Evolutionary conservation across 2,888 invertebrate species (phyloP).

Genomic region (Polyommatus iphigenia): DNA sequence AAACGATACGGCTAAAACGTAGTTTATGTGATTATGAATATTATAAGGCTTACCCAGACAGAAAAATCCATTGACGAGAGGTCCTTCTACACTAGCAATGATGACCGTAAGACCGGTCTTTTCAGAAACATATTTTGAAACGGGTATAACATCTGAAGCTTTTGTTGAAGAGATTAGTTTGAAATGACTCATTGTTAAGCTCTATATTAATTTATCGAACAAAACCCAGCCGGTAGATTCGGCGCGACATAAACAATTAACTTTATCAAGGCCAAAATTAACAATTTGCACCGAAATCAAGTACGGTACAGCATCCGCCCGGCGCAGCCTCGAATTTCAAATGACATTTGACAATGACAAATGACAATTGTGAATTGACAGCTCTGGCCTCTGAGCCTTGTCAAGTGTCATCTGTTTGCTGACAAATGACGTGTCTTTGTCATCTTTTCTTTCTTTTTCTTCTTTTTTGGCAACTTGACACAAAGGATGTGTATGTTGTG

Average conservation of each 20-base stretch:
- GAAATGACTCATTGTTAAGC: constrained; percentile 64
- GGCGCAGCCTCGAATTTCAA: no score
- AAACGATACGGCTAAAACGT: neutral
- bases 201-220: neutral
- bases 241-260: neutral
- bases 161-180: constrained; percentile 81
- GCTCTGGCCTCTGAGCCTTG: no score
- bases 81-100: constrained; percentile 92
- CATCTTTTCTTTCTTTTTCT: no score
- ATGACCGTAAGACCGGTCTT: constrained; percentile 90
- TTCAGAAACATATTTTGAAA: constrained; percentile 88
- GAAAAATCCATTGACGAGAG: constrained; percentile 93
- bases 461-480: no score
- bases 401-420: no score
- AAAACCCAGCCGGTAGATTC: neutral
- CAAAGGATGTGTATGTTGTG: no score
- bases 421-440: no score
- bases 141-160: constrained; percentile 86
- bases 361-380: no score
- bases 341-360: no score
- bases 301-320: no score
- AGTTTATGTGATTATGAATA: neutral
- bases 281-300: neutral
- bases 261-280: neutral
- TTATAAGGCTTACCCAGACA: constrained; percentile 84